A percentile compares a stretch with the other conserved stretches of the same genome.
Conservation (phyloP, 2,113 vertebrate genomes). For the Anas platyrhynchos region DNA sequence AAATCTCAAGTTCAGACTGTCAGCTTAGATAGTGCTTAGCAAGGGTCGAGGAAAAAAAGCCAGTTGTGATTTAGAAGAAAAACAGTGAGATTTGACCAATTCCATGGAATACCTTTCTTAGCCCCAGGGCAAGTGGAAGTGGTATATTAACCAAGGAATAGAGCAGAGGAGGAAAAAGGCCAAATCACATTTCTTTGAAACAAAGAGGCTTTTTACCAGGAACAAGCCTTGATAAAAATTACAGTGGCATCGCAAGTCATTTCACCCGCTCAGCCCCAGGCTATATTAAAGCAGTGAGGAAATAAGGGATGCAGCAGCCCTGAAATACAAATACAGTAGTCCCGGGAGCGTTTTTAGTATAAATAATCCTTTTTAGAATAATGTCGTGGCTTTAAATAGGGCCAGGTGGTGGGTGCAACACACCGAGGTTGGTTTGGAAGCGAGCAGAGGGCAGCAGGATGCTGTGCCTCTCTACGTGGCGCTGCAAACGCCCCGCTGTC, state of each 20-base stretch:
- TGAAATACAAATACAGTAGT: constrained; percentile 69
- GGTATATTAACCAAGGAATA: constrained; percentile 83
- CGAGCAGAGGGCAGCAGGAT: neutral
- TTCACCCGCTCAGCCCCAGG: constrained; percentile 74
- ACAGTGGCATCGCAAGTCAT: constrained; percentile 80
- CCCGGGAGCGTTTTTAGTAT: constrained; percentile 71
- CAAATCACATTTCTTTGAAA: constrained; percentile 85
- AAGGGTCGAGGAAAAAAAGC: constrained; percentile 57
- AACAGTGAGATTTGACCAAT: constrained; percentile 76
- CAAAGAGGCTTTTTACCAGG: constrained; percentile 85
- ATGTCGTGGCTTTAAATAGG: constrained; percentile 64
- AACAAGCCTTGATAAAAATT: constrained; percentile 87
- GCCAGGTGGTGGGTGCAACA: constrained; percentile 70
- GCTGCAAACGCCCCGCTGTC: neutral
- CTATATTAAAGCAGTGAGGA: constrained; percentile 74
- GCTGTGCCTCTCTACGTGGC: neutral
- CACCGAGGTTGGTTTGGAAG: neutral
- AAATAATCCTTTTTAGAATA: constrained; percentile 79
- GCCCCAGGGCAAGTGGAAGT: constrained; percentile 80
- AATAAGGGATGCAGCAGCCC: constrained; percentile 71
- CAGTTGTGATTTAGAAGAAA: constrained; percentile 79
- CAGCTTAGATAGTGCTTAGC: constrained; percentile 67
- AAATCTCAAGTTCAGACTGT: constrained; percentile 49
- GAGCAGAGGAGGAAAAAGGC: constrained; percentile 79
- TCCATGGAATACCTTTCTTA: constrained; percentile 78